phyloP scores from a whole-genome alignment of 2,797 vertebrate genomes.

The Chelon labrosus region DNA sequence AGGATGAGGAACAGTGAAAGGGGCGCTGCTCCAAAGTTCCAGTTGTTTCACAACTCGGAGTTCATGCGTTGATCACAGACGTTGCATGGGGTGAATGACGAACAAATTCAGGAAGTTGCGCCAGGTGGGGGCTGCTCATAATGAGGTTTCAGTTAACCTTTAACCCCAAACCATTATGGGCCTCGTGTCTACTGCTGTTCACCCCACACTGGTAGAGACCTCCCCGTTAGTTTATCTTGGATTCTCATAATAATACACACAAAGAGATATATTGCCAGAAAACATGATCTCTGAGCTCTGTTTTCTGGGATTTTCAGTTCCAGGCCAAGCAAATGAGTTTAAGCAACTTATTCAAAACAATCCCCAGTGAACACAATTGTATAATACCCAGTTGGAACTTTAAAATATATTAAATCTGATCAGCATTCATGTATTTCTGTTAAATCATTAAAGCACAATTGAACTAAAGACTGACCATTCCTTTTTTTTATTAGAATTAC shows the following conservation, averaged over 20 bases:
- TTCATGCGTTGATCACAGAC: conserved; percentile 77
- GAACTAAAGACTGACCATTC: not conserved
- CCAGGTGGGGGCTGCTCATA: conserved; percentile 71
- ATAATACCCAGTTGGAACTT: conserved; percentile 31
- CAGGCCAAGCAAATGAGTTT: conserved; percentile 57
- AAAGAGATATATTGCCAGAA: conserved; percentile 67
- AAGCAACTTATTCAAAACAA: conserved; percentile 50
- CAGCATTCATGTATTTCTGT: conserved; percentile 3
- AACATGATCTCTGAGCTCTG: conserved; percentile 44
- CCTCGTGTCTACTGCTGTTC: conserved; percentile 72
- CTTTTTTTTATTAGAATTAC: not conserved
- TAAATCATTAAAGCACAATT: not conserved
- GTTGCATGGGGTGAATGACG: conserved; percentile 76
- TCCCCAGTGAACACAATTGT: conserved; percentile 33
- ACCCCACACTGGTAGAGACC: conserved; percentile 74
- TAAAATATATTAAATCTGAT: not conserved
- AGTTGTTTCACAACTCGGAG: conserved; percentile 80
- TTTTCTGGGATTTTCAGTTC: conserved; percentile 66
- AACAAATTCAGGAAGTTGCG: conserved; percentile 79
- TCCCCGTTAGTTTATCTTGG: conserved; percentile 79
- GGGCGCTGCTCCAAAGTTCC: conserved; percentile 70
- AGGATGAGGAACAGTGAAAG: conserved; percentile 77
- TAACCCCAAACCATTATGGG: conserved; percentile 69
- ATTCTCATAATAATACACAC: conserved; percentile 62
- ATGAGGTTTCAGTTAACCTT: conserved; percentile 81